A percentile compares a stretch with the other conserved stretches of the same genome.
Evolutionary conservation across 2,888 invertebrate species (phyloP).

Genomic region (Yponomeuta malinellus): DNA sequence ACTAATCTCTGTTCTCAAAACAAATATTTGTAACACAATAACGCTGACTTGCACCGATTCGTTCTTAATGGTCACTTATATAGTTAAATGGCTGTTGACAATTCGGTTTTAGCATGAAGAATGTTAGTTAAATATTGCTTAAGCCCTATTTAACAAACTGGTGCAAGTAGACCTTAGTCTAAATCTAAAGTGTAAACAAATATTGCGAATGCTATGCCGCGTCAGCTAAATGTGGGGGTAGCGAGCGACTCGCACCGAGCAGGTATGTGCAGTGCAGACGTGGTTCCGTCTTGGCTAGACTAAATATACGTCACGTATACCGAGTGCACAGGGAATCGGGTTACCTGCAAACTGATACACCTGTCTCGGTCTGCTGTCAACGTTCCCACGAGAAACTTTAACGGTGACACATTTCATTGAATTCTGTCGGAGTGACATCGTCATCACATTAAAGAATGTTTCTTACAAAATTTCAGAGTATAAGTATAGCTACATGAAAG

Average conservation of each 20-base stretch:
- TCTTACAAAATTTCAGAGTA: neutral
- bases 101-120: too few species aligned
- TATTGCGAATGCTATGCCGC: neutral
- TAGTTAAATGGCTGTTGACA: too few species aligned
- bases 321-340: constrained; percentile 16
- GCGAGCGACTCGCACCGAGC: neutral
- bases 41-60: neutral
- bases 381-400: constrained; percentile 27
- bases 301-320: constrained; percentile 17
- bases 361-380: constrained; percentile 17
- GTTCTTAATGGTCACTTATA: too few species aligned
- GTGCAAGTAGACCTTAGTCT: neutral
- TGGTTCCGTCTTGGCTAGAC: constrained; percentile 18
- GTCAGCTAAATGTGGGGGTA: constrained; percentile 1
- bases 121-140: too few species aligned
- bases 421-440: neutral
- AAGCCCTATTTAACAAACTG: too few species aligned
- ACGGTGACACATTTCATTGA: constrained; percentile 10
- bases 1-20: neutral
- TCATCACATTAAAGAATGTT: neutral
- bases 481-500: neutral
- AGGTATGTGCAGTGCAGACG: constrained; percentile 11
- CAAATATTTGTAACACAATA: constrained; percentile 5
- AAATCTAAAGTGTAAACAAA: neutral
- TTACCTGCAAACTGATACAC: constrained; percentile 15